Evolutionary conservation across 2,113 vertebrate genomes (phyloP), one percentile per base, ranked within the genome.

Genomic region (Boleophthalmus pectinirostris): DNA sequence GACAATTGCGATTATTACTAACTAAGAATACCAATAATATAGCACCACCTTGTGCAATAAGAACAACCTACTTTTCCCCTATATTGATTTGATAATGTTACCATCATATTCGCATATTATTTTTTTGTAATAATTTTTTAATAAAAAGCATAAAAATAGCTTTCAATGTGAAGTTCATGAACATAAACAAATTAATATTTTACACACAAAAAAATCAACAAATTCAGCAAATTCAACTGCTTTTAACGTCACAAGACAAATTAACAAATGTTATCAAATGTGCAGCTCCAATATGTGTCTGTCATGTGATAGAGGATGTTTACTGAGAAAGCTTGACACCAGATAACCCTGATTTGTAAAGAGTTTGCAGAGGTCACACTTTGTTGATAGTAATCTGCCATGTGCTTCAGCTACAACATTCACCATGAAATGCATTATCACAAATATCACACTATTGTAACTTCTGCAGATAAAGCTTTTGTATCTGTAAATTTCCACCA

Each of bases 301-400:
- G 33, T 3, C 60, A 38, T 60, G 57, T 60, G 24, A 29, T 16
- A 29, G 24, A 0, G 24, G 58, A 61, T 35, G 33, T n/a, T n/a
- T n/a, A 64, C 43, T n/a, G 29, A 9, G 16, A n/a, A 12, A 11
- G 16, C 58, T 25, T 61, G 25, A 61, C 15, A 29, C 60, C 60
- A 64, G 60, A 64, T 38, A 35, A 38, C 33, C 61, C 33, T 38
- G 61, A 18, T 12, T 64, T 64, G 9, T 35, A 64, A 64, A 3
- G 18, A 38, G 61, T 43, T 64, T 64, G 61, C 61, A 43, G 20
- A 43, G 47, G 53, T 47, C 29, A 35, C 63, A 68, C 25, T 47
- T 9, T 68, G 29, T 29, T 16, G 35, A 68, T 73, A 20, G 67
- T 53, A 57, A 64, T 58, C 69, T 73, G 46, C 47, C 11, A 35